Evolutionary conservation across 2,113 vertebrate species (phyloP).

Genomic region (Chauna torquata): DNA sequence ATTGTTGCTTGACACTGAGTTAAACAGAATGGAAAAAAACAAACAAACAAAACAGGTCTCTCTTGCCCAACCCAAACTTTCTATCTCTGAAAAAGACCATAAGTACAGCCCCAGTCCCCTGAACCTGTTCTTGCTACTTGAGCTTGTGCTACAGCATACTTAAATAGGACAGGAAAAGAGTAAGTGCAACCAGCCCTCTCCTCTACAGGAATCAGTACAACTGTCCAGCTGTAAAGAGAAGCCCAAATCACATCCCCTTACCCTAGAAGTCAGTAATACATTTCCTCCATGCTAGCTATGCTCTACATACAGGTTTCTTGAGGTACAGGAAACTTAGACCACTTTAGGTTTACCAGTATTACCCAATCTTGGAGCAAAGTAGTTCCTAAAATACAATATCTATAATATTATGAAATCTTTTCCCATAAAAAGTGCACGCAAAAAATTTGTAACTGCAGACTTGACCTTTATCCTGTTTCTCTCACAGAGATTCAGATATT

Average conservation of each 20-base stretch:
- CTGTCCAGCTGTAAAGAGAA: neutral
- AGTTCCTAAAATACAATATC: neutral
- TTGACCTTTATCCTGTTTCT: neutral
- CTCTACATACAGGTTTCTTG: neutral
- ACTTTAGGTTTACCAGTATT: neutral
- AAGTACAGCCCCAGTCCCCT: neutral
- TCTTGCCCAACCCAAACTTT: neutral
- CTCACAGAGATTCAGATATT: neutral
- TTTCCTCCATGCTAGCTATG: too few relatives aligned
- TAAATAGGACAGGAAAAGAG: neutral
- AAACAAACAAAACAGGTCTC: neutral
- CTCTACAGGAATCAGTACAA: neutral
- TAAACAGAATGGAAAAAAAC: neutral
- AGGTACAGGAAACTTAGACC: neutral
- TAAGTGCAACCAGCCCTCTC: neutral
- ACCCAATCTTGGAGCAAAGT: neutral
- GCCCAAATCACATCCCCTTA: neutral
- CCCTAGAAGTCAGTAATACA: too few relatives aligned
- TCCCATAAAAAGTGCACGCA: neutral
- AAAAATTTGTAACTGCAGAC: neutral
- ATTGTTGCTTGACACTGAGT: neutral
- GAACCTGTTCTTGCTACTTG: neutral
- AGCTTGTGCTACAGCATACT: rapidly evolving
- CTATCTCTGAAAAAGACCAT: neutral
- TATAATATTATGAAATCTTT: neutral